Evolutionary conservation across 2,113 vertebrate species (phyloP), one percentile per base, ranked within the genome.

Genomic region (Upupa epops): DNA sequence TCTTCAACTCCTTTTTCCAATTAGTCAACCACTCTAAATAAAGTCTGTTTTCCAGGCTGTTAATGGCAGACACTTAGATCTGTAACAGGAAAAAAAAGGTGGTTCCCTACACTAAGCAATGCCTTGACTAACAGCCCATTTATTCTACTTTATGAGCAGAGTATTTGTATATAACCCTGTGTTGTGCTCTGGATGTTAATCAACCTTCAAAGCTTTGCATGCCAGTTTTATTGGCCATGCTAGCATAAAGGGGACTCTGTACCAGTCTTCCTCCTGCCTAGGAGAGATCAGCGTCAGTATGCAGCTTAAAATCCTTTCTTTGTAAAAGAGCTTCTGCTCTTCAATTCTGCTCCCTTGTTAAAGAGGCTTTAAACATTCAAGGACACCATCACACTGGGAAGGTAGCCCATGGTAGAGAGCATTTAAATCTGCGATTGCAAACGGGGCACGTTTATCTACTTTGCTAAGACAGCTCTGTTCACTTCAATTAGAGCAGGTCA

Each of bases 401-500:
- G 60, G 78, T 85, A 89, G 91, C 85, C 81, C 66, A 61, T 49
- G 74, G 72, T 91, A 73, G 87, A 55, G 17, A n/a, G 60, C 64
- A 68, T 85, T 91, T 80, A 96, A 80, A 92, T 80, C 89, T 91
- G 37, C 78, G 85, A 31, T 88, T 92, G 82, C 82, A 92, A 92
- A 92, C 68, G 75, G 51, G n/a, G 59, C 85, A n/a, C 87, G 78
- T 86, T 92, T 93, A 83, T 83, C 91, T 89, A 71, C 89, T 88
- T 52, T 76, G 61, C 59, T 91, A 74, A 89, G 88, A 88, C 87
- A 94, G 91, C 59, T 75, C n/a, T 94, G 91, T 85, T 90, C 88
- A 64, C 73, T 94, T 91, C 82, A 86, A 94, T 95, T 94, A 94
- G 18, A 76, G 69, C 37, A 83, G 89, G 94, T 80, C 89, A 80